Base-by-base conservation (phyloP, 2,113 vertebrate species). In the Sylvietta virens region DNA sequence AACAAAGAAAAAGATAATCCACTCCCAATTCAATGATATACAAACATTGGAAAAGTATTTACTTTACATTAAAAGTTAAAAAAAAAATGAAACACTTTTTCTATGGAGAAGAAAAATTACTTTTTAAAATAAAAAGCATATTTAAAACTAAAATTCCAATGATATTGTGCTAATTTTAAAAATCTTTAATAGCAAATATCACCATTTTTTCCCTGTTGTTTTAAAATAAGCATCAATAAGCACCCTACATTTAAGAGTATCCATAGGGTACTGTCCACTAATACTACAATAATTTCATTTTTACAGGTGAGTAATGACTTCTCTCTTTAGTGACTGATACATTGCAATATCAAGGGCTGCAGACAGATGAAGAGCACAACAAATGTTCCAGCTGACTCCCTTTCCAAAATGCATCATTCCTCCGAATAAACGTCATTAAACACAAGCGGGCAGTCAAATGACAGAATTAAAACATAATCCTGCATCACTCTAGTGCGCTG, bases 341-440 rank as follows among this genome's bases (percentile, higher is more conserved):
- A 70, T 35, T 67, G 23, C 45, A 82, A 91, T 83, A 92, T 45
- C 93, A 78, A 93, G 90, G 64, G 90, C 39, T 91, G 65, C 65
- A 94, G 87, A 58, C 84, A 78, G 84, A 85, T 11, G 76, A 93
- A 81, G 64, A 88, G 60, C 88, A 73, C 82, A 83, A 92, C 82
- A 81, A 93, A 51, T 64, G 39, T 56, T 88, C 71, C 72, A 62
- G 76, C 91, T 95, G 94, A 95, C 83, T 96, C 86, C 81, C 80
- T 77, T 58, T 83, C 91, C 67, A 81, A 90, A 93, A 84, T 1
- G 24, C 83, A 90, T 81, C 91, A 51, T 88, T 95, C 80, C 86
- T 40, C 58, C 60, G 64, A 88, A 83, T 22, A 71, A 88, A 92
- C 1, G 0, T 78, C 90, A 95, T 22, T 62, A 54, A 66, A 62